phyloP scores from a whole-genome alignment of 2,797 vertebrate species.

The Scolopax bukidnonensis region DNA sequence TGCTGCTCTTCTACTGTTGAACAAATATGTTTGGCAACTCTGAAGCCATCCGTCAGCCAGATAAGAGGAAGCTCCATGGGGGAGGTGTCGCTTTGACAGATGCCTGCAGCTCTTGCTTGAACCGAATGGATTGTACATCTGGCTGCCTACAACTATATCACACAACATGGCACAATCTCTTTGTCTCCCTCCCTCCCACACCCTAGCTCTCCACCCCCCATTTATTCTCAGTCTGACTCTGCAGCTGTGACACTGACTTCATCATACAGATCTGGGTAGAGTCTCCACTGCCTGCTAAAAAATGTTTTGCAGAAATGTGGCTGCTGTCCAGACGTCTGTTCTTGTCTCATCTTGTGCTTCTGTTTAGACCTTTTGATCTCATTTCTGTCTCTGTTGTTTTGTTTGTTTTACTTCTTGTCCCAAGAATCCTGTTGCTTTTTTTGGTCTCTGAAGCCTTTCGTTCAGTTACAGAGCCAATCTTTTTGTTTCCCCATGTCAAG shows the following conservation, averaged over 20 bases:
- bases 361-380: slow-evolving; percentile 62
- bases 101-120: slow-evolving; percentile 35
- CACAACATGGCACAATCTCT: background rate
- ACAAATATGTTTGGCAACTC: background rate
- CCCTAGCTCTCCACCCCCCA: background rate
- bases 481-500: background rate
- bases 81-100: slow-evolving; percentile 42
- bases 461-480: background rate
- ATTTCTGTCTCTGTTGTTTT: slow-evolving; percentile 38
- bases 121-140: slow-evolving; percentile 39
- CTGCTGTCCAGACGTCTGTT: slow-evolving; percentile 38
- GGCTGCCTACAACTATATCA: slow-evolving; percentile 35
- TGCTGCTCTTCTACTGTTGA: background rate
- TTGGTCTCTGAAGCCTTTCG: background rate
- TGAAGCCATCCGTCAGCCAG: slow-evolving; percentile 2
- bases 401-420: slow-evolving; percentile 57
- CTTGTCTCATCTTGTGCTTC: slow-evolving; percentile 61
- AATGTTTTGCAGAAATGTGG: slow-evolving; percentile 30
- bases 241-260: slow-evolving; percentile 17
- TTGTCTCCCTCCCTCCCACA: slow-evolving; percentile 30
- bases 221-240: background rate
- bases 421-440: slow-evolving; percentile 30
- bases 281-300: background rate
- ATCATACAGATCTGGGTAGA: background rate
- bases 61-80: slow-evolving; percentile 33